phyloP scores from a whole-genome alignment of 2,113 vertebrate genomes.

The Austrofundulus limnaeus region DNA sequence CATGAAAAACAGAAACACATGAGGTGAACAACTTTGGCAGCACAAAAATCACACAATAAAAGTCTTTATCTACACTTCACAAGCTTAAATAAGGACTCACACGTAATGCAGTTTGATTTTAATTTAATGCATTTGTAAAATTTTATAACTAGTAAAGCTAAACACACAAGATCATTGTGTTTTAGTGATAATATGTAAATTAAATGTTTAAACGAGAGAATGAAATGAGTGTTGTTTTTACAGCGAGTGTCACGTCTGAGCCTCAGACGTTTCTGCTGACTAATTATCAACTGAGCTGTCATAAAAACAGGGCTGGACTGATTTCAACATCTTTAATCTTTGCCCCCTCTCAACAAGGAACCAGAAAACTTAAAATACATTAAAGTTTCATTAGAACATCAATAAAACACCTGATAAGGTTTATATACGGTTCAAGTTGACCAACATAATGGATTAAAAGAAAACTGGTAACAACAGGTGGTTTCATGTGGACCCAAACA shows the following conservation, averaged over 20 bases:
- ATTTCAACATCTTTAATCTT: slow-evolving; percentile 40
- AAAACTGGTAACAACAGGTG: background rate
- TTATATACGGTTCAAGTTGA: background rate
- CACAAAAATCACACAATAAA: background rate
- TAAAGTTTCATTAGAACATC: background rate
- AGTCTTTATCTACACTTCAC: background rate
- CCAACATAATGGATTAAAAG: background rate
- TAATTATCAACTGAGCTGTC: slow-evolving; percentile 5
- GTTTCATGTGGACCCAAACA: no score
- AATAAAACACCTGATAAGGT: background rate
- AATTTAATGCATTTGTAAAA: background rate
- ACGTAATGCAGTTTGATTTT: background rate
- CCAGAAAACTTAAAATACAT: background rate
- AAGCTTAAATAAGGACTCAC: background rate
- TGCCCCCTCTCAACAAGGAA: slow-evolving; percentile 34
- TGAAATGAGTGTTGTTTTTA: background rate
- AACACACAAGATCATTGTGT: background rate
- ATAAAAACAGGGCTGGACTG: slow-evolving; percentile 48
- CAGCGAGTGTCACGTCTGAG: background rate
- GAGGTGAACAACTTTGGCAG: slow-evolving; percentile 1
- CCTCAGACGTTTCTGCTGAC: slow-evolving; percentile 14
- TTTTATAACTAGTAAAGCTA: background rate
- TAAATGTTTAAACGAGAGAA: slow-evolving; percentile 10
- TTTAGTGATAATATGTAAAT: background rate
- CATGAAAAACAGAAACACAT: slow-evolving; percentile 47